These are phyloP conservation scores for Carassius carassius DNA, from an alignment of 2,113 vertebrate species.

Conservation along the genomic window DNA sequence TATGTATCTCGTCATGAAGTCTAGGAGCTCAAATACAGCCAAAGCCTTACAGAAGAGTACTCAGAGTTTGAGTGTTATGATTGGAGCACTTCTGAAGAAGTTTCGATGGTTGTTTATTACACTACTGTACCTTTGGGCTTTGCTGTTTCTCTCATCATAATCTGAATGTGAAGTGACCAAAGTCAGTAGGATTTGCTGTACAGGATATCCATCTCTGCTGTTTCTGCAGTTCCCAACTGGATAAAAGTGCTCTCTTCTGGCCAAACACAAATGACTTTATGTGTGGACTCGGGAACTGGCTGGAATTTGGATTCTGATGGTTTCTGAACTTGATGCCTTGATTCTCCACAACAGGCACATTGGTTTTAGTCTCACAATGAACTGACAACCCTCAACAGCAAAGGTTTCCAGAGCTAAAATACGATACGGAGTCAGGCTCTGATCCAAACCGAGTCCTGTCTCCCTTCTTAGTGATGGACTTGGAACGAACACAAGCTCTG, in stretches of 20 bases:
- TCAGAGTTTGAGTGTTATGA: constrained; percentile 36
- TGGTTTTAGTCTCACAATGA: background rate
- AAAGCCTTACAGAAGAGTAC: too few relatives aligned
- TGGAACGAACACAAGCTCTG: background rate
- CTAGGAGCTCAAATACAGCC: background rate
- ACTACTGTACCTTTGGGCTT: background rate
- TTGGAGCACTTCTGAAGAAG: constrained; percentile 1
- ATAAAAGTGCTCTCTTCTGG: constrained; percentile 8
- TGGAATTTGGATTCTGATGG: background rate
- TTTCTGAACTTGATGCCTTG: background rate
- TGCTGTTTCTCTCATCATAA: constrained; percentile 43
- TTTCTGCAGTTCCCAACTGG: background rate
- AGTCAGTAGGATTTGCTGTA: background rate
- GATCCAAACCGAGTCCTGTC: background rate
- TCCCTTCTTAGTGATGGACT: background rate
- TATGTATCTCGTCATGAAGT: background rate
- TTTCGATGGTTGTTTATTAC: constrained; percentile 10
- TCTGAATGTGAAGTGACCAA: background rate
- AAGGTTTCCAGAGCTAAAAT: background rate
- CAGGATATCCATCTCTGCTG: constrained; percentile 9
- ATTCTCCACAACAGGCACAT: background rate
- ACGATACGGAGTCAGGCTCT: background rate
- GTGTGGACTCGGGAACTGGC: background rate
- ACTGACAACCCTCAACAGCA: background rate
- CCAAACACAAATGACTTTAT: background rate